Evolutionary conservation across 2,888 invertebrate genomes (phyloP).

Genomic region (Caenorhabditis sinica): DNA sequence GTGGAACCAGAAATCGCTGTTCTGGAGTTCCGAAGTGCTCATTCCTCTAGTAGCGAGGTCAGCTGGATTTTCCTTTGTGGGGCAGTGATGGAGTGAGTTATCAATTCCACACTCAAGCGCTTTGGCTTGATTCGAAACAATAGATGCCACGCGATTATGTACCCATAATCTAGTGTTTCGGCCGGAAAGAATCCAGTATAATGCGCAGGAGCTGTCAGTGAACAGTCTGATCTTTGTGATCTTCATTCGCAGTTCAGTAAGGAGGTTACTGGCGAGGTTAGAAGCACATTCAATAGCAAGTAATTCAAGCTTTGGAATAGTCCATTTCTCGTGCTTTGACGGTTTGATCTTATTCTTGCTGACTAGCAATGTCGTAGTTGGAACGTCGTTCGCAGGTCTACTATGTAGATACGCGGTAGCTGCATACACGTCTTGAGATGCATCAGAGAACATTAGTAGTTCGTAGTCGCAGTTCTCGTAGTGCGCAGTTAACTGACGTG

Average conservation of each 20-base stretch:
- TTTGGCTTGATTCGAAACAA: neutral
- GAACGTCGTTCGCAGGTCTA: neutral
- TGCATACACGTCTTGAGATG: neutral
- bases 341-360: slow-evolving; percentile 26
- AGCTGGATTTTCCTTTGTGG: slow-evolving; percentile 78
- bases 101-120: neutral
- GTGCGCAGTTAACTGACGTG: neutral
- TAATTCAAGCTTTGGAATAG: slow-evolving; percentile 25
- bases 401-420: neutral
- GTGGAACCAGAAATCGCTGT: neutral
- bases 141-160: neutral
- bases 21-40: neutral
- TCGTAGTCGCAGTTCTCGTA: neutral
- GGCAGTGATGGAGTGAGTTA: neutral
- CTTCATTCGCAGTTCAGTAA: neutral
- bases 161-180: neutral
- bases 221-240: neutral
- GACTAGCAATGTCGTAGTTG: neutral
- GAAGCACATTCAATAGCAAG: neutral
- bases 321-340: neutral
- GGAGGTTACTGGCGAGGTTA: neutral
- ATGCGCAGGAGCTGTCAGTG: neutral
- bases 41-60: slow-evolving; percentile 63
- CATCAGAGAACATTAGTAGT: slow-evolving; percentile 9
- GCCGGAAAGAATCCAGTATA: slow-evolving; percentile 14